phyloP scores from a whole-genome alignment of 1,140 invertebrate species.

The Leptinotarsa defecta region DNA sequence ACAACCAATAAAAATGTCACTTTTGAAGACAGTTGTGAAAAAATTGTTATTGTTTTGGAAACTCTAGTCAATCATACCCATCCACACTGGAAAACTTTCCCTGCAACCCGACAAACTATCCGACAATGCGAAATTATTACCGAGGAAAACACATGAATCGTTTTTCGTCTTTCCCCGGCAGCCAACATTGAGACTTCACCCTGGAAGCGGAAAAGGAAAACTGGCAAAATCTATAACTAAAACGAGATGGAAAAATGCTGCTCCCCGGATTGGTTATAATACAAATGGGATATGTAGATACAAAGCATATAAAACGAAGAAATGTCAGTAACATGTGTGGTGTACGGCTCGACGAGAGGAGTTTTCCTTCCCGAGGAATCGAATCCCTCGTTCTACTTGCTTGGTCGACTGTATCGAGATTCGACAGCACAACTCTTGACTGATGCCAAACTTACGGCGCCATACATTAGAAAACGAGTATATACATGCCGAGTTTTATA shows the following conservation, averaged over 20 bases:
- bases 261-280: slow-evolving; percentile 51
- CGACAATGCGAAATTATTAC: background rate
- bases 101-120: background rate
- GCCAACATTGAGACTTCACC: slow-evolving; percentile 16
- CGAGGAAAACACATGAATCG: background rate
- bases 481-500: slow-evolving; percentile 25
- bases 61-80: background rate
- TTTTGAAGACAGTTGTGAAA: too few species aligned
- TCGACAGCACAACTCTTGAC: slow-evolving; percentile 48
- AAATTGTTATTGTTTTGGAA: too few species aligned
- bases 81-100: background rate
- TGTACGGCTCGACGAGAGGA: slow-evolving; percentile 30
- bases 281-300: slow-evolving; percentile 55
- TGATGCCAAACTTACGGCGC: slow-evolving; percentile 43
- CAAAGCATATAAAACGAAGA: slow-evolving; percentile 52
- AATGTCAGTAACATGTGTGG: slow-evolving; percentile 52
- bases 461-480: slow-evolving; percentile 3
- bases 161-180: background rate
- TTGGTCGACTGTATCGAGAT: slow-evolving; percentile 34
- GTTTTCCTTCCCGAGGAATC: slow-evolving; percentile 17
- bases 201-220: slow-evolving; percentile 24
- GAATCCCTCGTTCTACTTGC: slow-evolving; percentile 12
- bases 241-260: slow-evolving; percentile 42
- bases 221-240: slow-evolving; percentile 45
- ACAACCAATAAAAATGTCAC: too few species aligned